Evolutionary conservation across 2,797 vertebrate genomes (phyloP).

Genomic region (Melanotaenia nigrans): DNA sequence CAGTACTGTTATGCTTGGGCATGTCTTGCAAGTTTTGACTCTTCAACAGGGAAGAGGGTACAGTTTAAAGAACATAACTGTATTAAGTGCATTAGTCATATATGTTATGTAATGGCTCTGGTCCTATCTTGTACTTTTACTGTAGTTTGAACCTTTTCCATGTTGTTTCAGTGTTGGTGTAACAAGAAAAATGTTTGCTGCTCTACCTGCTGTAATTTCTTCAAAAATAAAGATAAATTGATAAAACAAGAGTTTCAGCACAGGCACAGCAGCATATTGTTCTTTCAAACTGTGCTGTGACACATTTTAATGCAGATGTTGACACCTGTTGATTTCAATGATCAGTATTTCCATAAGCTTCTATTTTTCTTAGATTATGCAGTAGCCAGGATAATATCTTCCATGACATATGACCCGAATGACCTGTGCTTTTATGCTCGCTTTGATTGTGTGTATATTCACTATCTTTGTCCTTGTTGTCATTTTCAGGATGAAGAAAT

Average conservation of each 20-base stretch:
- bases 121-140: conserved; percentile 4
- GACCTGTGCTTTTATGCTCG: conserved; percentile 10
- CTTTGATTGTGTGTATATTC: conserved; percentile 21
- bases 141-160: conserved; percentile 19
- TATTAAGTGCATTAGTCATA: conserved; percentile 19
- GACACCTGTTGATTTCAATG: conserved; percentile 1
- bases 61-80: conserved; percentile 25
- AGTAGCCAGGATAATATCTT: not conserved
- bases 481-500: conserved; percentile 75
- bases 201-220: conserved; percentile 28
- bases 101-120: conserved; percentile 12
- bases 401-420: not conserved
- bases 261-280: not conserved
- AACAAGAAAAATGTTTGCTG: conserved; percentile 7
- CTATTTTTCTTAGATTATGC: not conserved
- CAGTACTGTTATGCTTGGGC: conserved; percentile 43
- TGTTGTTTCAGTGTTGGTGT: conserved; percentile 31
- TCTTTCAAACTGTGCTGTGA: conserved; percentile 19
- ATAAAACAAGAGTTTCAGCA: not conserved
- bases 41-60: conserved; percentile 10
- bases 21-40: conserved; percentile 34
- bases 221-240: conserved; percentile 19
- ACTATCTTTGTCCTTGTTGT: conserved; percentile 27
- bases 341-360: conserved; percentile 9
- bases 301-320: conserved; percentile 29